Evolutionary conservation across 1,140 invertebrate species (phyloP).

Genomic region (Bombus affinis): DNA sequence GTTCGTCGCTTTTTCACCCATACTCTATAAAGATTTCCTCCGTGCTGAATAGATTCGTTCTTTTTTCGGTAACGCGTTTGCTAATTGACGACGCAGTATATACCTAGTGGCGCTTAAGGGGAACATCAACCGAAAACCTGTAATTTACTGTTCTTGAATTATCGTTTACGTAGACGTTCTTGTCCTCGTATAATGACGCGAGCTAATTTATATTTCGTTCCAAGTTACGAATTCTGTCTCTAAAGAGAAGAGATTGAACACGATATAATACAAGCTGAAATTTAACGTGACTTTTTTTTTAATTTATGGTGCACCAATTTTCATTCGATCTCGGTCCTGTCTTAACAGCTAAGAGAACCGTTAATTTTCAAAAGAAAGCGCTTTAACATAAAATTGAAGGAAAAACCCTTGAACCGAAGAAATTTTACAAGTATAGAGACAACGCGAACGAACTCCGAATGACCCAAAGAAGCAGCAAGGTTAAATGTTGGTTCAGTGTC

Average conservation of each 20-base stretch:
- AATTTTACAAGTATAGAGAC: neutral
- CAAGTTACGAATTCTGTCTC: neutral
- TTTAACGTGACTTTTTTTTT: neutral
- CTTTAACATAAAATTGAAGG: neutral
- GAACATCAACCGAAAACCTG: neutral
- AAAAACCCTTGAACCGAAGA: neutral
- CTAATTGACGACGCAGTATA: neutral
- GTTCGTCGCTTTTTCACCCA: slow-evolving; percentile 10
- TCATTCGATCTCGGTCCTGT: neutral
- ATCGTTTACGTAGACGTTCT: neutral
- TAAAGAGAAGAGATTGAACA: no score
- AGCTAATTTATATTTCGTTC: neutral
- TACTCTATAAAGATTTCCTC: neutral
- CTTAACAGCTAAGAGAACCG: neutral
- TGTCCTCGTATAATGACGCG: neutral
- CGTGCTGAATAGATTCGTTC: neutral
- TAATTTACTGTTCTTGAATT: neutral
- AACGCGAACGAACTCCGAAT: neutral
- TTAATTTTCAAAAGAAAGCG: neutral
- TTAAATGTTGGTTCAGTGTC: neutral
- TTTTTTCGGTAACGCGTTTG: neutral
- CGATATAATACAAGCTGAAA: no score
- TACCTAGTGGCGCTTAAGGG: neutral
- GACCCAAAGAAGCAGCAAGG: neutral
- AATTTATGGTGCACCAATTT: no score